Conservation (phyloP, 1,140 invertebrate species). For the Drosophila pectinifera region DNA sequence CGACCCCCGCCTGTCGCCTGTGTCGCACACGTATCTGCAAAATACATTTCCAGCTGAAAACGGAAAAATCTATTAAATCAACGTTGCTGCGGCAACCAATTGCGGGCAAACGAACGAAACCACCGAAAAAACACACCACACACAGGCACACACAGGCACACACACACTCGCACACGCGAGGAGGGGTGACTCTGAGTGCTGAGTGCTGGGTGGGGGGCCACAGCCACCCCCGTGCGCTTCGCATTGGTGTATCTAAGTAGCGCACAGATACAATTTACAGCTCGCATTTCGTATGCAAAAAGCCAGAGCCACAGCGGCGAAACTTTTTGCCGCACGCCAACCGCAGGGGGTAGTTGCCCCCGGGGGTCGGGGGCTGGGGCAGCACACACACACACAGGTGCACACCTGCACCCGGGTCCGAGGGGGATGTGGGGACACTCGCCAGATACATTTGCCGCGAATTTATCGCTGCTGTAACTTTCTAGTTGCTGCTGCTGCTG, state of each 20-base stretch:
- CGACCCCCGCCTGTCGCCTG: slow-evolving; percentile 15
- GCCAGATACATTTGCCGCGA: slow-evolving; percentile 78
- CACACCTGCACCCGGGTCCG: neutral
- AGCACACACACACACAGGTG: too few species aligned
- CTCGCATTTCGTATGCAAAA: slow-evolving; percentile 82
- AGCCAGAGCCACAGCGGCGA: slow-evolving; percentile 34
- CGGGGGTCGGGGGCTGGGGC: neutral
- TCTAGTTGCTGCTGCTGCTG: slow-evolving; percentile 45
- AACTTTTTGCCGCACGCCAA: slow-evolving; percentile 70
- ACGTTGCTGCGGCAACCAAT: slow-evolving; percentile 84
- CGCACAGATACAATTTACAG: slow-evolving; percentile 83
- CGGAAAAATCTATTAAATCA: slow-evolving; percentile 85
- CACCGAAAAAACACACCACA: slow-evolving; percentile 68
- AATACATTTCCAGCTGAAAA: slow-evolving; percentile 73
- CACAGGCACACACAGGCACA: slow-evolving; percentile 17
- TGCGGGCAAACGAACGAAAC: slow-evolving; percentile 84
- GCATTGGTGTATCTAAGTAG: slow-evolving; percentile 78
- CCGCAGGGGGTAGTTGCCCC: slow-evolving; percentile 30
- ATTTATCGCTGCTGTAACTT: slow-evolving; percentile 82
- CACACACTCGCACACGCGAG: neutral
- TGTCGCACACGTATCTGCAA: slow-evolving; percentile 68
- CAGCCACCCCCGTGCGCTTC: slow-evolving; percentile 65
- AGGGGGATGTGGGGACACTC: slow-evolving; percentile 32
- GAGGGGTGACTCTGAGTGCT: neutral
- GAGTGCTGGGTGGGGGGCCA: slow-evolving; percentile 17